Evolutionary conservation across 2,888 invertebrate species (phyloP).

Genomic region (Gortyna flavago): DNA sequence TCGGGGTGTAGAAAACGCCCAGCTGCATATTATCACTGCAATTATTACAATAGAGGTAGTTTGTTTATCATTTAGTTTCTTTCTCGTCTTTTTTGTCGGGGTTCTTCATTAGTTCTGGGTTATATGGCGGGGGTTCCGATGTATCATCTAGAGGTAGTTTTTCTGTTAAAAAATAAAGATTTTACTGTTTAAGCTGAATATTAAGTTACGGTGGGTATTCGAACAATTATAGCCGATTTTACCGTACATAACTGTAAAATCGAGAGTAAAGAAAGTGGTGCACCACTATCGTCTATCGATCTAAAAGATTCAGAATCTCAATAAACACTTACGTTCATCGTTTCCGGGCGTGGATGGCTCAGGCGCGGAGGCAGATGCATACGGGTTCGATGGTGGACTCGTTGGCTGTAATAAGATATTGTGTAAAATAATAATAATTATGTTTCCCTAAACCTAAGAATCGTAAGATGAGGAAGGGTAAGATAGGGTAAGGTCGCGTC

Average conservation of each 20-base stretch:
- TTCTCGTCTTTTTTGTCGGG: constrained; percentile 22
- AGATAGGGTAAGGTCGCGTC: neutral
- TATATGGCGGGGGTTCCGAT: constrained; percentile 55
- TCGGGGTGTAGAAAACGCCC: neutral
- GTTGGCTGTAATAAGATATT: constrained; percentile 55
- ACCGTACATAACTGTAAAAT: neutral
- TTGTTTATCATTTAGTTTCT: constrained; percentile 13
- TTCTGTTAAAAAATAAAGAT: constrained; percentile 38
- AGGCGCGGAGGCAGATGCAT: constrained; percentile 77
- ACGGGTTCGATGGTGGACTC: constrained; percentile 69
- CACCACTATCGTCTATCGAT: no score
- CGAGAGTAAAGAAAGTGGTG: neutral
- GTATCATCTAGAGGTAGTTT: constrained; percentile 7
- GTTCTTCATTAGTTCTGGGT: constrained; percentile 57
- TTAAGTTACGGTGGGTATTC: neutral
- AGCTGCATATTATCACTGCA: constrained; percentile 23
- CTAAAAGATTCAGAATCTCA: neutral
- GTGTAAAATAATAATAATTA: neutral
- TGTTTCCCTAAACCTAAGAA: neutral
- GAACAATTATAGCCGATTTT: neutral
- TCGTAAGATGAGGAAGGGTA: no score
- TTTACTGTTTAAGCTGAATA: neutral
- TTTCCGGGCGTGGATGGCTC: constrained; percentile 71
- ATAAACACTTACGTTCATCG: constrained; percentile 64
- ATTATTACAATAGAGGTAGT: constrained; percentile 17